Evolutionary conservation across 1,140 invertebrate species (phyloP).

Genomic region (Leptopilina clavipes): DNA sequence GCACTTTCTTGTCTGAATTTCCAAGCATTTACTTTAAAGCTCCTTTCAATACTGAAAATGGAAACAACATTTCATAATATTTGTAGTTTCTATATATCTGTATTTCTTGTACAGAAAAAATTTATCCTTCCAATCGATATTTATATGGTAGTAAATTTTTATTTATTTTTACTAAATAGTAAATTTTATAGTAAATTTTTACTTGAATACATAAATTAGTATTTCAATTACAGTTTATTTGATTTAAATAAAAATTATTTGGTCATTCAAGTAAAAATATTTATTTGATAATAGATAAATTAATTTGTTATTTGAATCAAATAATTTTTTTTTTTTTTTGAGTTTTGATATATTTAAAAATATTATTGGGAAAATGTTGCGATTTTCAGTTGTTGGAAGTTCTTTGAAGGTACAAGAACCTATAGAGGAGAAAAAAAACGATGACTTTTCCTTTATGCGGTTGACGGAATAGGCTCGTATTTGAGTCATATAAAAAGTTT

Average conservation of each 20-base stretch:
- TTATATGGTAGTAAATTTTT: too few species aligned
- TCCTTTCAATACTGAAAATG: constrained; percentile 7
- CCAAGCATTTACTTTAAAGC: background rate
- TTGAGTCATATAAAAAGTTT: constrained; percentile 13
- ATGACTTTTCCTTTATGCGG: constrained; percentile 14
- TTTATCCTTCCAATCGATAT: too few species aligned
- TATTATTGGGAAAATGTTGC: background rate
- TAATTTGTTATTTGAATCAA: too few species aligned
- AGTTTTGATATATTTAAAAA: background rate
- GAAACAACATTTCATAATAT: constrained; percentile 11
- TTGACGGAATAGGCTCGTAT: constrained; percentile 18
- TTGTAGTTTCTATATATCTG: background rate
- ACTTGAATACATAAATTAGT: too few species aligned
- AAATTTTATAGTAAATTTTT: too few species aligned
- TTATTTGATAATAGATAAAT: too few species aligned
- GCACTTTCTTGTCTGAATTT: constrained; percentile 34
- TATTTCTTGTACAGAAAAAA: too few species aligned
- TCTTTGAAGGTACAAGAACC: background rate
- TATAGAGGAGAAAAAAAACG: background rate
- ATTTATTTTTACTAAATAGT: too few species aligned
- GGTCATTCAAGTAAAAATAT: too few species aligned
- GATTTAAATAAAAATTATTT: too few species aligned
- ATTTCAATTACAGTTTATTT: too few species aligned
- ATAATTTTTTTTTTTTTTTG: too few species aligned
- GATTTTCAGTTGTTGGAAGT: background rate